These are phyloP conservation scores for Linnaemya vulpina DNA, from an alignment of 2,888 invertebrate genomes.

Conservation along the genomic window DNA sequence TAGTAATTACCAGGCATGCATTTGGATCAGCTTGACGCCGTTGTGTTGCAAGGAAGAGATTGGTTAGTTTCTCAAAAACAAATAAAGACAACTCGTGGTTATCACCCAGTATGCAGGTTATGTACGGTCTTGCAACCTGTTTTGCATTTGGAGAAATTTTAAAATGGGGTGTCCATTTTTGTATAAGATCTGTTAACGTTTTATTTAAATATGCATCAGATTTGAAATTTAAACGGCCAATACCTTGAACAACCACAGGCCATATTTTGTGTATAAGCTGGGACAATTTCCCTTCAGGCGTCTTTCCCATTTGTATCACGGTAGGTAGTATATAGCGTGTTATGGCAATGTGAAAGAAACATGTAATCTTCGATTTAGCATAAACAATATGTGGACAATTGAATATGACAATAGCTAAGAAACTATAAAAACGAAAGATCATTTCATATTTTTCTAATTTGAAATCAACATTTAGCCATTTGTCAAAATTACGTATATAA, in stretches of 20 bases:
- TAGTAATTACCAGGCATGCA: constrained; percentile 79
- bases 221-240: constrained; percentile 83
- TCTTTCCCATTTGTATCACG: constrained; percentile 83
- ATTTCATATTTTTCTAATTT: constrained; percentile 78
- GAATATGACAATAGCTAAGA: constrained; percentile 82
- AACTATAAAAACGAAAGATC: constrained; percentile 80
- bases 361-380: constrained; percentile 80
- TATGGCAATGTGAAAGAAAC: constrained; percentile 84
- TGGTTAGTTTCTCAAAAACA: constrained; percentile 79
- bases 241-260: constrained; percentile 84
- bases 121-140: constrained; percentile 80
- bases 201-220: constrained; percentile 84
- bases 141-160: constrained; percentile 78
- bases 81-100: constrained; percentile 77
- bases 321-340: constrained; percentile 84
- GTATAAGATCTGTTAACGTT: constrained; percentile 83
- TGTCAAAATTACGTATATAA: constrained; percentile 80
- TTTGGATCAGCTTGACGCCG: constrained; percentile 80
- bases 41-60: constrained; percentile 79
- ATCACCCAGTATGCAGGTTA: constrained; percentile 78
- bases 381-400: constrained; percentile 81
- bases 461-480: constrained; percentile 78
- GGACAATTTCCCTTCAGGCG: constrained; percentile 82
- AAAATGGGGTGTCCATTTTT: constrained; percentile 83
- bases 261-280: constrained; percentile 84